Percentiles rank a stretch among this genome's conserved stretches.
Conservation (phyloP, 2,888 invertebrate species). For the Leucoma salicis region DNA sequence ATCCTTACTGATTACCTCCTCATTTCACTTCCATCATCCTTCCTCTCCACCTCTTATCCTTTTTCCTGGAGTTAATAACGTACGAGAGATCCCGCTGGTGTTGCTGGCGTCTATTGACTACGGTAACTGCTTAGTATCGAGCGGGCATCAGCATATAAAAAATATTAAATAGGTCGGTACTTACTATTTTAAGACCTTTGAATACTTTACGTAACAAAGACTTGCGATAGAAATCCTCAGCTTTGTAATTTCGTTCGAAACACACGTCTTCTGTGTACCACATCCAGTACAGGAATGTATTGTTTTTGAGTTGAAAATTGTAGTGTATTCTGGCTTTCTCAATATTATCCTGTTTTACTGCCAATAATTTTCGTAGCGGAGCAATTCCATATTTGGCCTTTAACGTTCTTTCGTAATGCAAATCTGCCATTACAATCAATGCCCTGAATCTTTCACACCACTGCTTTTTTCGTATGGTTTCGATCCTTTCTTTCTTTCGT, state of each 20-base stretch:
- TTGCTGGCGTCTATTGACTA: no score
- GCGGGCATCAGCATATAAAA: no score
- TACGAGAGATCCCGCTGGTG: no score
- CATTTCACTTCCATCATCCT: no score
- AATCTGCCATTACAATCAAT: constrained; percentile 74
- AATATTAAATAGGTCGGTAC: no score
- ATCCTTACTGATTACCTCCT: no score
- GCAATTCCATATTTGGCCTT: constrained; percentile 62
- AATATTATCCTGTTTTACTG: constrained; percentile 59
- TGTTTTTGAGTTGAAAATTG: constrained; percentile 69
- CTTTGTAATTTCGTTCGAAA: constrained; percentile 78
- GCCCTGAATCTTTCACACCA: constrained; percentile 67
- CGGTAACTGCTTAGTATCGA: no score
- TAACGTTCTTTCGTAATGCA: constrained; percentile 71
- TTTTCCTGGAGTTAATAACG: no score
- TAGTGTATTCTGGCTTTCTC: constrained; percentile 75
- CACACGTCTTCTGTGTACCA: constrained; percentile 73
- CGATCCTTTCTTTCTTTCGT: constrained; percentile 82
- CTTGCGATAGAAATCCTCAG: constrained; percentile 78
- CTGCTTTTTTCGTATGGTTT: constrained; percentile 83
- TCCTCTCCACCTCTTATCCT: no score
- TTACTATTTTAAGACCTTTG: constrained; percentile 66
- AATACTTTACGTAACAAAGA: constrained; percentile 73
- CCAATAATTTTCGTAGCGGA: constrained; percentile 55
- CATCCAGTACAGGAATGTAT: constrained; percentile 77